These are phyloP conservation scores for Orthosia gracilis DNA, from an alignment of 2,888 invertebrate species.

Conservation along the genomic window DNA sequence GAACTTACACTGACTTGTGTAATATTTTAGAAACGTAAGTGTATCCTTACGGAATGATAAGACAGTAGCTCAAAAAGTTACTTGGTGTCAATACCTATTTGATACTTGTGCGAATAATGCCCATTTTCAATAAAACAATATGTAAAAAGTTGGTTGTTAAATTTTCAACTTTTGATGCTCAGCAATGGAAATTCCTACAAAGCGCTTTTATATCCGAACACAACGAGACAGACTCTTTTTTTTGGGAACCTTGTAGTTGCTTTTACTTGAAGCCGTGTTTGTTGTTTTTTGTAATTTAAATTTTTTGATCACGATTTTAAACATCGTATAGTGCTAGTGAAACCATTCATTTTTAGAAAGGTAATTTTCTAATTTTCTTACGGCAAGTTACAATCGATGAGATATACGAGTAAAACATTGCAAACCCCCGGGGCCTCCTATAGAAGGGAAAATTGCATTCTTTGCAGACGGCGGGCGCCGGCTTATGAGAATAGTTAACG, in stretches of 20 bases:
- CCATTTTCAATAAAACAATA: not conserved
- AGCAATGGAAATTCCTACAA: not conserved
- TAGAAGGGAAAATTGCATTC: slow-evolving; percentile 8
- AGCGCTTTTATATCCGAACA: no score
- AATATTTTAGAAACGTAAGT: not conserved
- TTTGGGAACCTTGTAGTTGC: no score
- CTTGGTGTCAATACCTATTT: not conserved
- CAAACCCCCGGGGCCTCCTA: not conserved
- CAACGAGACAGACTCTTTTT: no score
- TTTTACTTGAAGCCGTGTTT: no score
- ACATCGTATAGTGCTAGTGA: no score
- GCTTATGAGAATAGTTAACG: slow-evolving; percentile 21
- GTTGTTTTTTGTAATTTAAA: no score
- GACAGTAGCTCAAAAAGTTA: not conserved
- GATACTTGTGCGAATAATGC: no score
- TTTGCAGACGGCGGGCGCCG: slow-evolving; percentile 18
- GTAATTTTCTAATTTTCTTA: not conserved
- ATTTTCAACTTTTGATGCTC: not conserved
- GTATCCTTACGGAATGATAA: not conserved
- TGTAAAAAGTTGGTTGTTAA: not conserved
- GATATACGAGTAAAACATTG: not conserved
- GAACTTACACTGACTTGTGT: not conserved
- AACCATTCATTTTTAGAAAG: not conserved
- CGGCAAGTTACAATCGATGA: not conserved
- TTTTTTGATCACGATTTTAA: no score